Conservation (phyloP, 2,888 invertebrate species). For the Conus canariensis region DNA sequence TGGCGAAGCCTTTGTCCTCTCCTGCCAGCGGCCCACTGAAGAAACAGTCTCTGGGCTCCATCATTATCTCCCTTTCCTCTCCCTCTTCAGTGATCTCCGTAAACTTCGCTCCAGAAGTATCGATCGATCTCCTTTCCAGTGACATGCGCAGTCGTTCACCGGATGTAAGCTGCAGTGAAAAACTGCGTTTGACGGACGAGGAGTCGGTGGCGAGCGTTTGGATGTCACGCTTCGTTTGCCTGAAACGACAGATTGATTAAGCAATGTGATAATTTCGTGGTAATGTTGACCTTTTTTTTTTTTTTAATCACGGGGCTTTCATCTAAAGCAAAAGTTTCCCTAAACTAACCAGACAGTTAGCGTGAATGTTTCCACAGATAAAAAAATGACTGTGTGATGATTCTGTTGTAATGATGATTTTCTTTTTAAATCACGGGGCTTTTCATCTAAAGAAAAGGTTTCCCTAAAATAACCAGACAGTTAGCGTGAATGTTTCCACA, state of each 20-base stretch:
- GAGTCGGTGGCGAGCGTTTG: constrained; percentile 4
- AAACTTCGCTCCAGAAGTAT: background rate
- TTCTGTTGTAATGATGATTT: background rate
- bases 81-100: background rate
- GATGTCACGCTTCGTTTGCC: constrained; percentile 21
- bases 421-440: background rate
- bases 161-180: constrained; percentile 12
- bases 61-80: constrained; percentile 7
- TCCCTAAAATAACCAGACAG: no score
- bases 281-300: background rate
- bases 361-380: no score
- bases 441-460: background rate
- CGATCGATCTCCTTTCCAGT: background rate
- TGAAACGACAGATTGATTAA: background rate
- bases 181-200: background rate
- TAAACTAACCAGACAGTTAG: background rate
- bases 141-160: constrained; percentile 37
- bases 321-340: no score
- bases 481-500: background rate
- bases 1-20: background rate
- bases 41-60: constrained; percentile 24
- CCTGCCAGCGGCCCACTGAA: constrained; percentile 26
- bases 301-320: background rate
- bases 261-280: background rate
- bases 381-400: background rate